Evolutionary conservation across 2,888 invertebrate genomes (phyloP), one percentile per base, ranked within the genome.

Genomic region (Proisotoma minuta): DNA sequence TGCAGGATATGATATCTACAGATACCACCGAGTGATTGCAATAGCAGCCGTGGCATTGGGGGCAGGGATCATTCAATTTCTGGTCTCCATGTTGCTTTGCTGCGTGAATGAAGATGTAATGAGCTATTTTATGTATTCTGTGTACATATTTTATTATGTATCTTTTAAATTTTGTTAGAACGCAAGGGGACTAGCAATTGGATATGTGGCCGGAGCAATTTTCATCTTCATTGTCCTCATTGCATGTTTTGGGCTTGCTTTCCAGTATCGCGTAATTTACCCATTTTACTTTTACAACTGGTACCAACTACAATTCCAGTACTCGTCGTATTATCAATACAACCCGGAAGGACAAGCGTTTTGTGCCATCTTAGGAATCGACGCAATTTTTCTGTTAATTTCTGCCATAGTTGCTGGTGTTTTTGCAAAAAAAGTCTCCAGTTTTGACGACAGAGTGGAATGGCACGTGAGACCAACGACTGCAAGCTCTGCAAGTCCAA

Each of bases 321-420:
- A 15, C 4, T 51, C 56, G n/a, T 61, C 59, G 48, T 65, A 68
- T 29, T 63, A 63, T 43, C 57, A 66, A 20, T 63, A 64, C 62
- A 68, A 68, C 62, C 65, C 66, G 39, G 63, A 63, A 59, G 68
- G 68, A 2, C 65, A 66, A 60, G 68, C 63, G 22, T 68, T 68
- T 59, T 68, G 63, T 54, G 68, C 65, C 12, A 48, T 68, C 39
- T 28, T 66, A 27, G 68, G 68, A 23, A 53, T 68, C 47, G 66
- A 68, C 20, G 40, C 66, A 23, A 62, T 63, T 43, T 66, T 61
- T 47, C 52, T 68, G 12, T 27, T 68, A 15, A 58, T 50, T 23
- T 63, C 68, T 2, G 48, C 63, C 29, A 63, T 68, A 24, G 58
- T 63, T n/a, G 68, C 63, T 8, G 66, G 66, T 10, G 26, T 66